These are phyloP conservation scores for Anthophora plumipes DNA, from an alignment of 2,888 invertebrate species.

Conservation along the genomic window DNA sequence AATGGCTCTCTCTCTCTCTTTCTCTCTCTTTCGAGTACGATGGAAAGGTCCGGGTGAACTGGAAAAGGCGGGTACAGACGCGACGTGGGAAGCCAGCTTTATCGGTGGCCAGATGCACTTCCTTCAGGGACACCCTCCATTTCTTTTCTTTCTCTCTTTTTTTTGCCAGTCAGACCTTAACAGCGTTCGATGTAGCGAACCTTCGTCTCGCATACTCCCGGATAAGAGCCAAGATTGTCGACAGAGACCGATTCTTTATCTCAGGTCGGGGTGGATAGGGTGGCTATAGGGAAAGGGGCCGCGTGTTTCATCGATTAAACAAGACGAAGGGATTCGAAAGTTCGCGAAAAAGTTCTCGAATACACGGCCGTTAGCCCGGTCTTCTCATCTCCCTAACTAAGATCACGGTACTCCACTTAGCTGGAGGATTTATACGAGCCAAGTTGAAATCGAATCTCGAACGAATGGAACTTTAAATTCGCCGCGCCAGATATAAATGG, in stretches of 20 bases:
- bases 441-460: constrained; percentile 72
- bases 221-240: constrained; percentile 57
- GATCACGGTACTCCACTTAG: constrained; percentile 67
- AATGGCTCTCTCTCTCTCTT: constrained; percentile 50
- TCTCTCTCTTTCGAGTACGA: constrained; percentile 30
- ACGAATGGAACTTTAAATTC: constrained; percentile 69
- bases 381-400: constrained; percentile 66
- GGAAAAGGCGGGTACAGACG: constrained; percentile 58
- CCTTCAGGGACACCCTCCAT: constrained; percentile 39
- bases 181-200: constrained; percentile 39
- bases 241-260: constrained; percentile 59
- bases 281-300: neutral
- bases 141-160: constrained; percentile 30
- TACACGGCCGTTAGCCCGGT: constrained; percentile 38
- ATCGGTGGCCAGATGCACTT: constrained; percentile 65
- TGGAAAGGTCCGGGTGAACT: constrained; percentile 39
- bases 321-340: constrained; percentile 35
- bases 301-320: constrained; percentile 63
- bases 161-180: constrained; percentile 37
- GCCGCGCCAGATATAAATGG: constrained; percentile 62
- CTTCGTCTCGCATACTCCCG: constrained; percentile 42
- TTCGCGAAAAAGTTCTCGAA: constrained; percentile 56
- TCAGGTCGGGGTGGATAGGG: neutral
- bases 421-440: constrained; percentile 68
- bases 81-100: constrained; percentile 57